Conservation (phyloP, 2,888 invertebrate genomes). For the Callimorpha dominula region DNA sequence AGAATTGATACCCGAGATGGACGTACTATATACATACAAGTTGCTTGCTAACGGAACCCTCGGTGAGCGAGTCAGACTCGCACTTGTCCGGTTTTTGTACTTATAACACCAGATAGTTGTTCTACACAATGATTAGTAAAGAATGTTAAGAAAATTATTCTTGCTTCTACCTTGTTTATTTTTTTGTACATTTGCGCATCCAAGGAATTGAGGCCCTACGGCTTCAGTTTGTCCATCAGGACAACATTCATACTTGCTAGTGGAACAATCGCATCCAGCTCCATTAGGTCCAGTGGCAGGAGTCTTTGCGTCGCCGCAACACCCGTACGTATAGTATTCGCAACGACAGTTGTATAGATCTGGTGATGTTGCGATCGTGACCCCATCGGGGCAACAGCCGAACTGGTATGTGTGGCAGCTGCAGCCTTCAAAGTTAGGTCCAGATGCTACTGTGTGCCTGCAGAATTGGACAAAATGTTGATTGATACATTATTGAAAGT, state of each 20-base stretch:
- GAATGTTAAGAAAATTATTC: no score
- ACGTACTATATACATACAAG: no score
- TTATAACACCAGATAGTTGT: no score
- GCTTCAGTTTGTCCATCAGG: slow-evolving; percentile 93
- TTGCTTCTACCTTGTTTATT: slow-evolving; percentile 87
- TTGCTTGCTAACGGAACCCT: no score
- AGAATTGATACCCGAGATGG: no score
- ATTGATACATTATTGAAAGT: not conserved
- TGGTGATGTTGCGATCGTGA: slow-evolving; percentile 90
- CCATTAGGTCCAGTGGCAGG: slow-evolving; percentile 91
- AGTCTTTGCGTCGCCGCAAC: slow-evolving; percentile 94
- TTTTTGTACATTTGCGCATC: slow-evolving; percentile 91
- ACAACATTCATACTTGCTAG: slow-evolving; percentile 94
- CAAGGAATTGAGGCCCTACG: slow-evolving; percentile 93
- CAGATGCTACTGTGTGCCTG: slow-evolving; percentile 90
- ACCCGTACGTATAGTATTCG: slow-evolving; percentile 91
- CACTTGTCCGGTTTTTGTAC: no score
- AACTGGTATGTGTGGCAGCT: slow-evolving; percentile 94
- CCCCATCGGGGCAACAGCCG: slow-evolving; percentile 96
- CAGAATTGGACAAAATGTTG: not conserved
- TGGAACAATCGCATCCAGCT: slow-evolving; percentile 93
- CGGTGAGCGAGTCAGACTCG: no score
- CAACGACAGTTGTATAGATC: slow-evolving; percentile 91
- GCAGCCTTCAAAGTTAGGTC: slow-evolving; percentile 94
- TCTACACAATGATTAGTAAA: no score